A percentile compares a stretch with the other conserved stretches of the same genome.
These are phyloP conservation scores for Oncorhynchus keta DNA, from an alignment of 2,113 vertebrate genomes.

Conservation along the genomic window DNA sequence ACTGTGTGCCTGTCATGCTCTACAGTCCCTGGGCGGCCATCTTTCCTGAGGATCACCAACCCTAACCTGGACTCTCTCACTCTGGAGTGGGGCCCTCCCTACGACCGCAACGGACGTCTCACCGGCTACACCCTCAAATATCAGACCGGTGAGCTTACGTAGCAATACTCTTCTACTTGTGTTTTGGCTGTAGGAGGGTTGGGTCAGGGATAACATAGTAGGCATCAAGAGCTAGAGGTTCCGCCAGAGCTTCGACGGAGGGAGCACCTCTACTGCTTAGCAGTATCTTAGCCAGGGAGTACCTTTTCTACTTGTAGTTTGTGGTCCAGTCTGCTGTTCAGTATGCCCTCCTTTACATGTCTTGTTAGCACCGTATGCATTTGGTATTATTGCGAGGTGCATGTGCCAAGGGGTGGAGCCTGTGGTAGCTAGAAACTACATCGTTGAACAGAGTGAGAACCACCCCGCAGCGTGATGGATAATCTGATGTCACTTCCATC, in stretches of 20 bases:
- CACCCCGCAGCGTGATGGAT: not conserved
- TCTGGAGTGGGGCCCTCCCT: slow-evolving; percentile 89
- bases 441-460: not conserved
- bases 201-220: not conserved
- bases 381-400: not conserved
- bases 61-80: slow-evolving; percentile 86
- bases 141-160: slow-evolving; percentile 86
- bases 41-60: slow-evolving; percentile 80
- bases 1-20: slow-evolving; percentile 5
- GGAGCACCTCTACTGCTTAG: slow-evolving; percentile 9
- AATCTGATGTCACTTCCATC: slow-evolving; percentile 10
- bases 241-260: not conserved
- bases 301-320: slow-evolving; percentile 37
- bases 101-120: slow-evolving; percentile 85
- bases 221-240: not conserved
- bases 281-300: too few relatives aligned
- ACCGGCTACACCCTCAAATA: slow-evolving; percentile 90
- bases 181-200: not conserved
- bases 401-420: too few relatives aligned
- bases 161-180: not conserved
- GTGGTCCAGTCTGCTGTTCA: slow-evolving; percentile 35
- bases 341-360: not conserved
- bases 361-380: not conserved
- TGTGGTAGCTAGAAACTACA: too few relatives aligned
- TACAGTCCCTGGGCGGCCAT: slow-evolving; percentile 86